These are phyloP conservation scores for Montipora foliosa DNA, from an alignment of 64 coral and sea anemone genomes.

Conservation along the genomic window DNA sequence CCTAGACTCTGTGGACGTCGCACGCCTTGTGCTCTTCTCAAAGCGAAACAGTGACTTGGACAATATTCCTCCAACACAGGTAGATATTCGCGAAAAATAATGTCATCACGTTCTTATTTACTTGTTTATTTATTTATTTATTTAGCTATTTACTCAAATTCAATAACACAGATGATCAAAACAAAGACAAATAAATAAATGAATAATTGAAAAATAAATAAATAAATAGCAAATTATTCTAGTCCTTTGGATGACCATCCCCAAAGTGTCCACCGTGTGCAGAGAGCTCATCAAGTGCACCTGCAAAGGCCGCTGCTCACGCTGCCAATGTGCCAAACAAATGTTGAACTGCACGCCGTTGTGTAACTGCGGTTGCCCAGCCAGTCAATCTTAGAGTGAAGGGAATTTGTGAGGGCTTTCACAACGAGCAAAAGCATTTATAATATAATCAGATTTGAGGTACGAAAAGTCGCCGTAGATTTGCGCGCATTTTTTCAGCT, in stretches of 20 bases:
- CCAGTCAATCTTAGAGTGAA: not conserved
- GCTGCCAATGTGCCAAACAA: too few relatives aligned
- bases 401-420: not conserved
- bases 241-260: constrained; percentile 49
- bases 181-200: too few relatives aligned
- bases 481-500: not conserved
- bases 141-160: not conserved
- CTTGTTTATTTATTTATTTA: too few relatives aligned
- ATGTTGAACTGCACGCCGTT: too few relatives aligned
- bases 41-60: constrained; percentile 21
- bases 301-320: constrained; percentile 24
- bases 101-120: too few relatives aligned
- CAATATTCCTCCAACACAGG: constrained; percentile 13
- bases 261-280: constrained; percentile 31
- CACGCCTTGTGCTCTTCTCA: constrained; percentile 42
- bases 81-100: too few relatives aligned
- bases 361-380: not conserved
- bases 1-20: constrained; percentile 44
- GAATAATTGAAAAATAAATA: not conserved
- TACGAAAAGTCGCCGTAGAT: not conserved
- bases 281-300: constrained; percentile 48
- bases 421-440: not conserved
- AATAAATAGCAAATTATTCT: not conserved
- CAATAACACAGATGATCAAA: not conserved
- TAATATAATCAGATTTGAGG: not conserved